These are phyloP conservation scores for Diceros bicornis DNA, from an alignment of 2,797 vertebrate species.

Conservation along the genomic window DNA sequence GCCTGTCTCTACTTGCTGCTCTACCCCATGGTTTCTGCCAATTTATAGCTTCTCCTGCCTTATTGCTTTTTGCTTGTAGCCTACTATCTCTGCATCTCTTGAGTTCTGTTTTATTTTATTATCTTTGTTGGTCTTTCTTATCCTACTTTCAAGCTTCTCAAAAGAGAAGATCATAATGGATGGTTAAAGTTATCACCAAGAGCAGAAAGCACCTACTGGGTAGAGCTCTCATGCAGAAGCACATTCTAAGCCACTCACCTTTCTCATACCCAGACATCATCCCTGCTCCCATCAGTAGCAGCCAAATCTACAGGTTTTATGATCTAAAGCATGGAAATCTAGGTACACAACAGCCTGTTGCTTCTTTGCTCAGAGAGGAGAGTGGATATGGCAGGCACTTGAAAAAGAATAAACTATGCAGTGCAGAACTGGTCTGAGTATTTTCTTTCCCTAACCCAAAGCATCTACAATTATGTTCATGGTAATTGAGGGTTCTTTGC, in stretches of 20 bases:
- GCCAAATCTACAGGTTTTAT: neutral
- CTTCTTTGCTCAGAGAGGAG: neutral
- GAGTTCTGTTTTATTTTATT: neutral
- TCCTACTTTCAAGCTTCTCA: neutral
- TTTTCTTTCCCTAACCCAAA: neutral
- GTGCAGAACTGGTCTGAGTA: neutral
- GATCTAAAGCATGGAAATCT: neutral
- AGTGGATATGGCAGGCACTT: neutral
- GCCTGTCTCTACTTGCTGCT: neutral
- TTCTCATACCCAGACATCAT: neutral
- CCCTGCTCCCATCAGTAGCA: neutral
- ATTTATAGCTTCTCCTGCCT: neutral
- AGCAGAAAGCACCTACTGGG: neutral
- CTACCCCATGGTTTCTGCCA: neutral
- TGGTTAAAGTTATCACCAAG: neutral
- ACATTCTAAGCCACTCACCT: neutral
- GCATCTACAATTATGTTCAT: constrained; percentile 55
- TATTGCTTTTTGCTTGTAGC: neutral
- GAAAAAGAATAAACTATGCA: neutral
- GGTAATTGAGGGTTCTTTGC: constrained; percentile 59
- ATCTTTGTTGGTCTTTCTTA: neutral
- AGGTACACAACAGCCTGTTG: neutral
- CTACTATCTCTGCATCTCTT: neutral
- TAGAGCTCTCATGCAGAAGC: neutral
- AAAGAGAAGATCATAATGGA: neutral